Base-by-base conservation (phyloP, 2,797 vertebrate genomes). In the Gobionotothen gibberifrons region DNA sequence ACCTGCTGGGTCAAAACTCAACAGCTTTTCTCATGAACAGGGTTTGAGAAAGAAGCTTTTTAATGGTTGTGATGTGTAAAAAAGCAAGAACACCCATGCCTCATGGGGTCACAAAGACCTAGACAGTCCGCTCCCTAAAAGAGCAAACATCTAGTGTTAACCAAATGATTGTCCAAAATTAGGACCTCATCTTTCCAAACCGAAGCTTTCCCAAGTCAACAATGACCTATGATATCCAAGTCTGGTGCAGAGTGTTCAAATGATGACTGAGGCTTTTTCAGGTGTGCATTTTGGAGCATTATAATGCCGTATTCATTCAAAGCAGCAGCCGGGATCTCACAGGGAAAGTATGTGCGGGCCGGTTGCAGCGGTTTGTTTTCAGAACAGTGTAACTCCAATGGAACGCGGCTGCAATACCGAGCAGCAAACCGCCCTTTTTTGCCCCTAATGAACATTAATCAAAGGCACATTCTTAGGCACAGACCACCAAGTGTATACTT, bases 301-400 rank as follows among this genome's bases (percentile, higher is more conserved):
- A 84, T 74, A 86, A 84, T 65, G 73, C 83, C 22, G 79, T 56
- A 82, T 85, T 83, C 85, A 92, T 91, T 88, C 66, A 86, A 72
- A 76, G 56, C 64, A 69, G 42, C 5, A 1, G 49, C 54, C 76
- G 76, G 76, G 86, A 88, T 81, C 84, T 93, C 87, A 90, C 70
- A 76, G 89, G 88, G 87, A 90, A 90, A 86, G 74, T 90, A 90
- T 92, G 90, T 75, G 79, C 29, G 12, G 65, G 84, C 72, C 64
- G 62, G 87, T 79, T 81, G 83, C 87, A 78, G 89, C 51, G 80
- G 89, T 92, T 90, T 90, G 87, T 90, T 90, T 89, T 90, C 87
- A 89, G 90, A 89, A 81, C 89, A 85, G 87, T 72, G 82, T 85
- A 87, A 90, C 89, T 84, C 82, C 84, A 86, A 80, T 84, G 86